These are phyloP conservation scores for Galeruca laticollis DNA, from an alignment of 2,888 invertebrate species.

Conservation along the genomic window DNA sequence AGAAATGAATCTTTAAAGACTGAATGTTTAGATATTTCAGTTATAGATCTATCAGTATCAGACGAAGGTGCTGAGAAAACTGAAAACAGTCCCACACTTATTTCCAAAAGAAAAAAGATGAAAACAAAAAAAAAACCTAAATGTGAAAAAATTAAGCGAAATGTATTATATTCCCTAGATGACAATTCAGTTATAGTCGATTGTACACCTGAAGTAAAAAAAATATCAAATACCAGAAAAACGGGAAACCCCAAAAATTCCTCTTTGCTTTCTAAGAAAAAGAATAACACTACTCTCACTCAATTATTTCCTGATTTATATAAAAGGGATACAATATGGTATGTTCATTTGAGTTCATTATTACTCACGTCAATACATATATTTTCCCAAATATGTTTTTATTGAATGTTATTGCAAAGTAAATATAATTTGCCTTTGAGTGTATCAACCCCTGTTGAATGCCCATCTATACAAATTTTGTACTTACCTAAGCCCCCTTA, in stretches of 20 bases:
- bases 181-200: constrained; percentile 43
- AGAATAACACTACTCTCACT: constrained; percentile 45
- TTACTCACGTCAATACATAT: neutral
- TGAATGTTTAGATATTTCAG: constrained; percentile 10
- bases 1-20: constrained; percentile 26
- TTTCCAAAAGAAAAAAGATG: constrained; percentile 40
- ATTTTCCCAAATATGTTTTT: too few species aligned
- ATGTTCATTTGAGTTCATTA: constrained; percentile 10
- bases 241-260: constrained; percentile 1
- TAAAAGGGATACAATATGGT: neutral
- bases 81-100: constrained; percentile 44
- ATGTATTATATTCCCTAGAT: constrained; percentile 37
- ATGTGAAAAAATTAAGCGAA: constrained; percentile 21
- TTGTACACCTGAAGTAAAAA: constrained; percentile 46
- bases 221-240: constrained; percentile 28
- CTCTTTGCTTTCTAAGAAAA: constrained; percentile 21
- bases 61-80: constrained; percentile 36
- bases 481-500: too few species aligned
- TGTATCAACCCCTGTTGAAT: too few species aligned
- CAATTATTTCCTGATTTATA: constrained; percentile 6
- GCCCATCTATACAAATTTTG: neutral
- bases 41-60: constrained; percentile 37
- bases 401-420: too few species aligned
- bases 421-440: too few species aligned
- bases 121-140: constrained; percentile 29